These are phyloP conservation scores for Tortrix viridana DNA, from an alignment of 2,888 invertebrate genomes.

Conservation along the genomic window DNA sequence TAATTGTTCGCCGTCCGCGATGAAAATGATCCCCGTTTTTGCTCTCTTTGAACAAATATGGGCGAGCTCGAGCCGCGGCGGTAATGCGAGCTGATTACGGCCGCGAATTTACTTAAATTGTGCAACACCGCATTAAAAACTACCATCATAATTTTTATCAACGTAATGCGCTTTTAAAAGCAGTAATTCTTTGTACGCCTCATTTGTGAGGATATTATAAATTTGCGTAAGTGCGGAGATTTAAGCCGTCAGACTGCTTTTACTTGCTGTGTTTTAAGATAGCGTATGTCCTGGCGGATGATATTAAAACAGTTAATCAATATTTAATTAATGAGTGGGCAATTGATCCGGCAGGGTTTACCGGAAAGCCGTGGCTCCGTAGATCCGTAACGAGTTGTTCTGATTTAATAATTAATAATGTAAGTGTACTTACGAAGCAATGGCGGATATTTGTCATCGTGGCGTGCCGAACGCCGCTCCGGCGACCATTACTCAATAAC, in stretches of 20 bases:
- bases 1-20: slow-evolving; percentile 51
- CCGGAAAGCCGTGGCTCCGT: slow-evolving; percentile 51
- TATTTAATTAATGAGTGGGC: slow-evolving; percentile 47
- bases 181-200: slow-evolving; percentile 34
- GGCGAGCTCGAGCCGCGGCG: slow-evolving; percentile 43
- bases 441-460: slow-evolving; percentile 67
- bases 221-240: slow-evolving; percentile 36
- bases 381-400: slow-evolving; percentile 74
- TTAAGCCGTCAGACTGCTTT: slow-evolving; percentile 16
- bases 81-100: slow-evolving; percentile 43
- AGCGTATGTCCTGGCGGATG: slow-evolving; percentile 22
- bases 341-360: slow-evolving; percentile 53
- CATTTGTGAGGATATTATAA: slow-evolving; percentile 32
- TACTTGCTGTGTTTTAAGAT: slow-evolving; percentile 14
- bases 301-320: slow-evolving; percentile 42
- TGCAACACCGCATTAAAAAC: slow-evolving; percentile 48
- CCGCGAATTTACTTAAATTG: slow-evolving; percentile 50
- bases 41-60: slow-evolving; percentile 47
- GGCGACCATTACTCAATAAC: slow-evolving; percentile 52
- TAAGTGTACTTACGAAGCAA: slow-evolving; percentile 68
- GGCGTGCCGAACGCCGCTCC: slow-evolving; percentile 52
- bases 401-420: slow-evolving; percentile 76
- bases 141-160: slow-evolving; percentile 46
- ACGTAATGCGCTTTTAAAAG: slow-evolving; percentile 43
- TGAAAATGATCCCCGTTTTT: slow-evolving; percentile 53